These are phyloP conservation scores for Ibidorhyncha struthersii DNA, from an alignment of 2,113 vertebrate species.

Conservation along the genomic window DNA sequence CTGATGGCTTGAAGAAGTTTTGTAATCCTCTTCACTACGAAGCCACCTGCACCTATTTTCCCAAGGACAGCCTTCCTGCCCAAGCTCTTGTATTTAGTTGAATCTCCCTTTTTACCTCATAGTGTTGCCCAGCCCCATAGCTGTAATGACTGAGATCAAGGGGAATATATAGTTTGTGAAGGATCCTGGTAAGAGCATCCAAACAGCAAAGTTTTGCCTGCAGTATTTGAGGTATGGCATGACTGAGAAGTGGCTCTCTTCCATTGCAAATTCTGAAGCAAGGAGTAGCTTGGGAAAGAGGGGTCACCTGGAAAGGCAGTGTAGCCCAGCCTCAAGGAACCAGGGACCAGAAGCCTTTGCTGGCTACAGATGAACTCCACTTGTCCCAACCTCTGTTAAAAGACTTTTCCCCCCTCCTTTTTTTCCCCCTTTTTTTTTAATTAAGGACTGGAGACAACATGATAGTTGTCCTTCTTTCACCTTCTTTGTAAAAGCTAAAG, in stretches of 20 bases:
- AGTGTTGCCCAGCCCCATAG: not conserved
- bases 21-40: not conserved
- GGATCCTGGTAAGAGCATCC: not conserved
- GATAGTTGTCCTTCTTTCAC: not conserved
- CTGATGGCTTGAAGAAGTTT: not conserved
- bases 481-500: conserved; percentile 24
- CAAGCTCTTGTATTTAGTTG: not conserved
- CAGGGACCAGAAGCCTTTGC: not conserved
- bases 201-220: not conserved
- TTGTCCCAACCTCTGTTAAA: not conserved
- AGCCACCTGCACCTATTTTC: not conserved
- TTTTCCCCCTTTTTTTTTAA: not conserved
- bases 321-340: not conserved
- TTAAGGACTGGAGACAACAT: not conserved
- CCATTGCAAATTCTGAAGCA: not conserved
- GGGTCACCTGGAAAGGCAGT: not conserved
- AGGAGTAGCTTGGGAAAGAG: not conserved
- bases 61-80: not conserved
- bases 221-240: not conserved
- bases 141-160: not conserved
- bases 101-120: not conserved
- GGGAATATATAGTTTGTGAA: not conserved
- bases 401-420: not conserved
- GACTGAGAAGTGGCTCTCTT: not conserved
- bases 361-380: not conserved